phyloP scores from a whole-genome alignment of 2,113 vertebrate species.

The Tichodroma muraria region DNA sequence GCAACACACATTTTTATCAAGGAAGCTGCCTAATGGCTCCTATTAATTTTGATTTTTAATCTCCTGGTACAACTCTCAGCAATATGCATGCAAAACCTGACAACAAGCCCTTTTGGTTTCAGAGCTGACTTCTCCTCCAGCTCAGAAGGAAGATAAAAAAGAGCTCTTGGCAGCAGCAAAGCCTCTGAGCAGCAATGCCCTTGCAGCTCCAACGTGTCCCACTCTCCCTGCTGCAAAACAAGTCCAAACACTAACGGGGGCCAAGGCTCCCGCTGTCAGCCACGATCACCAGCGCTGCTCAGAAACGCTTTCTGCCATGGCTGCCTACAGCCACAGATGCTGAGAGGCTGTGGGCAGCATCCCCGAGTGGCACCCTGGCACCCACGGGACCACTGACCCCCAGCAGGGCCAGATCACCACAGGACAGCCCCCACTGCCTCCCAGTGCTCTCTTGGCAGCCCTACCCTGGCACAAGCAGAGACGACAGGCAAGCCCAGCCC shows the following conservation, averaged over 20 bases:
- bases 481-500: rapidly evolving
- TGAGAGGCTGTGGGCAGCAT: not conserved
- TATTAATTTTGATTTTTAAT: constrained; percentile 6
- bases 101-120: not conserved
- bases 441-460: not conserved
- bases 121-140: not conserved
- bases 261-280: not conserved
- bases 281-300: not conserved
- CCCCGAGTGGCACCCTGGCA: not conserved
- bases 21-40: not conserved
- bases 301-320: not conserved
- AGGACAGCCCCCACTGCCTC: rapidly evolving
- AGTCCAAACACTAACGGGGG: not conserved
- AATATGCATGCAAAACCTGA: not conserved
- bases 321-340: not conserved
- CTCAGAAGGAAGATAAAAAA: not conserved
- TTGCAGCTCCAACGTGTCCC: not conserved
- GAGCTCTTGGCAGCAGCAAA: not conserved
- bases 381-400: not conserved
- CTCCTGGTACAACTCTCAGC: not conserved
- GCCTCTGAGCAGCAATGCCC: constrained; percentile 8
- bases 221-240: not conserved
- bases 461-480: not conserved
- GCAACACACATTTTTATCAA: not conserved
- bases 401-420: not conserved